Conservation (phyloP, 2,113 vertebrate genomes). For the Actenoides hombroni region DNA sequence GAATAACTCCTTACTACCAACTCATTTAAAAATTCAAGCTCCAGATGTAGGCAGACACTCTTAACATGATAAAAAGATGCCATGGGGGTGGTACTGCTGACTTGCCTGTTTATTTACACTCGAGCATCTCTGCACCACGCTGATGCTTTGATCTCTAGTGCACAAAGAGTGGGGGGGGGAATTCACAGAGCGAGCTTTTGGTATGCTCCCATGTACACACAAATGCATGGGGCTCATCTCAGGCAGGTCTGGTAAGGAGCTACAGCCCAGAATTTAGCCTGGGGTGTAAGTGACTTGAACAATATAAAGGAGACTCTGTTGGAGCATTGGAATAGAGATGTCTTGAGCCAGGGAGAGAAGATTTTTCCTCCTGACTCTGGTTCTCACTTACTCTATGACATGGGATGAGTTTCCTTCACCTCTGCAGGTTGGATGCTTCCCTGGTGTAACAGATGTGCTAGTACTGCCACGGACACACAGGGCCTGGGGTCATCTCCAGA, state of each 20-base stretch:
- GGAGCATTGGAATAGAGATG: background rate
- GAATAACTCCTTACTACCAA: background rate
- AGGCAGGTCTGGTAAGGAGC: background rate
- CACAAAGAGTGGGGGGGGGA: background rate
- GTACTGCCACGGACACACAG: background rate
- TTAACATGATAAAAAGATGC: background rate
- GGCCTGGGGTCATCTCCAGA: fast-evolving
- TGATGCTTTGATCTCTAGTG: background rate
- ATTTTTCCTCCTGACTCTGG: background rate
- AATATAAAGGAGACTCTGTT: background rate
- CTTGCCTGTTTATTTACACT: background rate
- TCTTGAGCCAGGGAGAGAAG: background rate
- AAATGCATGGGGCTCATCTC: fast-evolving
- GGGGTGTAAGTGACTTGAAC: background rate
- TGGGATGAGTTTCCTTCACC: background rate
- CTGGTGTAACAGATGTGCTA: background rate
- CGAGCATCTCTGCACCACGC: fast-evolving
- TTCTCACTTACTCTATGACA: background rate
- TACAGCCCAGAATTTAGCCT: background rate
- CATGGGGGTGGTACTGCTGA: background rate
- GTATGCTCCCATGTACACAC: fast-evolving
- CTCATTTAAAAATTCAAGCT: background rate
- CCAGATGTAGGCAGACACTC: background rate
- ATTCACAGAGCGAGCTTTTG: background rate
- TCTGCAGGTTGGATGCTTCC: background rate